These are phyloP conservation scores for Pachypanchax playfairii DNA, from an alignment of 2,113 vertebrate species.

Conservation along the genomic window DNA sequence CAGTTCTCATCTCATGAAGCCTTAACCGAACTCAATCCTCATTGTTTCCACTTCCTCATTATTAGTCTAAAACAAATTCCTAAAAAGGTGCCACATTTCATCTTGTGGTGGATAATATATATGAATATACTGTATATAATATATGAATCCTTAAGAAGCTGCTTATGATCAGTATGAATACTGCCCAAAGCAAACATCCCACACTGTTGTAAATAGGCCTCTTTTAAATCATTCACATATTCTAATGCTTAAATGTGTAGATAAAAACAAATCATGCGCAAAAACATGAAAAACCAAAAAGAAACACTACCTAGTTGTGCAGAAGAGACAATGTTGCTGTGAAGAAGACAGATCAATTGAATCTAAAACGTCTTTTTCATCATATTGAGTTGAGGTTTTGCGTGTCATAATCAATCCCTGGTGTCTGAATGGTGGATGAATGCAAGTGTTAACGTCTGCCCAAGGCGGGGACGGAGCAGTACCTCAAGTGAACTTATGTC, in stretches of 20 bases:
- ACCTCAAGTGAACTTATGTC: constrained; percentile 10
- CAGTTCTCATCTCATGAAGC: too few relatives aligned
- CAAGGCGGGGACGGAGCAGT: neutral
- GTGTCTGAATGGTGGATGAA: constrained; percentile 7
- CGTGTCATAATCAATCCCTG: constrained; percentile 17
- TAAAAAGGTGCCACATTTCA: too few relatives aligned
- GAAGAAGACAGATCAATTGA: constrained; percentile 1
- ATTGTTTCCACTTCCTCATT: too few relatives aligned
- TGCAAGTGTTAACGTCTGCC: constrained; percentile 12
- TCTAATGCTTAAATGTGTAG: neutral
- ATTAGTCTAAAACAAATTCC: too few relatives aligned
- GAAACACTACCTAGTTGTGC: constrained; percentile 3
- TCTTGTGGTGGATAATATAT: too few relatives aligned
- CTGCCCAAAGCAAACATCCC: neutral
- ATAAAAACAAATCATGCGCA: neutral
- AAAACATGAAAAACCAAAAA: too few relatives aligned
- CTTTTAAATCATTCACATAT: neutral
- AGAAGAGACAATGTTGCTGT: neutral
- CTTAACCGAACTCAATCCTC: too few relatives aligned
- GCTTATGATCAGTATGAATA: too few relatives aligned
- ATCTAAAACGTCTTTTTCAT: neutral
- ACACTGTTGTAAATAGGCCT: neutral
- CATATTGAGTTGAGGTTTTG: neutral
- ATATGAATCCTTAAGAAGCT: too few relatives aligned
- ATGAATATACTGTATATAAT: too few relatives aligned